Conservation (phyloP, 2,888 invertebrate genomes). For the Rhodophaea formosa region DNA sequence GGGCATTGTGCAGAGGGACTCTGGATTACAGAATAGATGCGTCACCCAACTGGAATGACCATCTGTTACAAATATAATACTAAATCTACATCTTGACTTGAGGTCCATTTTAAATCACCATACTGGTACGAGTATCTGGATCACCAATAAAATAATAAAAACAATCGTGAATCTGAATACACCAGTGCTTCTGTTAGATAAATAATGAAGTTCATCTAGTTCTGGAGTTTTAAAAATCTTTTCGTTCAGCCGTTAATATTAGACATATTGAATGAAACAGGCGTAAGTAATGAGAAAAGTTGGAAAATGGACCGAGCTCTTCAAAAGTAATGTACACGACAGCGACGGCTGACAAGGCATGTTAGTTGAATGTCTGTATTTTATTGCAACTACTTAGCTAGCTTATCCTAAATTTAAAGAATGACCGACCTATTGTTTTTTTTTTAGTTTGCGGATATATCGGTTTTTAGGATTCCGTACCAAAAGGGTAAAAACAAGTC, state of each 20-base stretch:
- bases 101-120: too few species aligned
- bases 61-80: slow-evolving; percentile 23
- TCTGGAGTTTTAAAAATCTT: too few species aligned
- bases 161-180: too few species aligned
- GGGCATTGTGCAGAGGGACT: slow-evolving; percentile 30
- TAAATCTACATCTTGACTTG: slow-evolving; percentile 26
- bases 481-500: too few species aligned
- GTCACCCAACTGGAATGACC: slow-evolving; percentile 37
- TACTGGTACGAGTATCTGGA: too few species aligned
- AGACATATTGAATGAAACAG: slow-evolving; percentile 31
- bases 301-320: slow-evolving; percentile 24
- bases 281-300: slow-evolving; percentile 40
- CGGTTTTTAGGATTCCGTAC: too few species aligned
- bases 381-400: not conserved
- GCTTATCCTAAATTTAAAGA: too few species aligned
- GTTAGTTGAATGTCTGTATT: not conserved
- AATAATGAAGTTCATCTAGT: too few species aligned
- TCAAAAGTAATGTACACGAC: not conserved
- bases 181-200: too few species aligned
- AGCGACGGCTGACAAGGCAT: not conserved
- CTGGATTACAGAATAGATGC: slow-evolving; percentile 35
- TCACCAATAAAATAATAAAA: too few species aligned
- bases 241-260: slow-evolving; percentile 11
- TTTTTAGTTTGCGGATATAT: too few species aligned
- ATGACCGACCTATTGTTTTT: too few species aligned